phyloP scores from a whole-genome alignment of 2,888 invertebrate species.

The Xylocampa areola region DNA sequence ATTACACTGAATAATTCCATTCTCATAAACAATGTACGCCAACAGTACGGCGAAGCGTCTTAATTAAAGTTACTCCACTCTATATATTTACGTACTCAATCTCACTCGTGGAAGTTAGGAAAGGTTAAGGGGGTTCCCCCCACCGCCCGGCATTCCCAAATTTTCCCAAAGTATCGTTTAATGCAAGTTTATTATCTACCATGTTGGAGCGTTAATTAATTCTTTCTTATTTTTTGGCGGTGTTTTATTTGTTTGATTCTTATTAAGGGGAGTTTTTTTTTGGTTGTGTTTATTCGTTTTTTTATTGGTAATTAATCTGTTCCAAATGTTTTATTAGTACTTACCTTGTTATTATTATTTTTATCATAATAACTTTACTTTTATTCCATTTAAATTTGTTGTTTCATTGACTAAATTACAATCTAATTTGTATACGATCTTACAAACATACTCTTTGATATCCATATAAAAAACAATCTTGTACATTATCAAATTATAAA shows the following conservation, averaged over 20 bases:
- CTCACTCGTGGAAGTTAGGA: conserved; percentile 87
- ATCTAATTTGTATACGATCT: no score
- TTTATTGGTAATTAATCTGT: background rate
- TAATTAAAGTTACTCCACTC: conserved; percentile 87
- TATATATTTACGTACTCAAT: conserved; percentile 87
- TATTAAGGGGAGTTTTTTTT: conserved; percentile 9
- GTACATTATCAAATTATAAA: no score
- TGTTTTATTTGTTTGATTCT: conserved; percentile 42
- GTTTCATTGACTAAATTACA: no score
- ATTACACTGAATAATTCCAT: conserved; percentile 76
- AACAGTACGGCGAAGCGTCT: conserved; percentile 81
- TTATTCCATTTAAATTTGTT: no score
- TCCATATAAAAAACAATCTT: no score
- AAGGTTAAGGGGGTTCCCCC: conserved; percentile 79
- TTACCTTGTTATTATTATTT: no score
- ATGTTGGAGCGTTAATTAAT: conserved; percentile 84
- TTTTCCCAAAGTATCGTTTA: conserved; percentile 87
- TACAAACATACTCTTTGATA: no score
- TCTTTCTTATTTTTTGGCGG: conserved; percentile 67
- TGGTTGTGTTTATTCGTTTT: conserved; percentile 1
- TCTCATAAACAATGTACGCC: conserved; percentile 85
- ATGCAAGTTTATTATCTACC: conserved; percentile 87
- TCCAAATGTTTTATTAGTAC: no score
- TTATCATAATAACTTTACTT: no score
- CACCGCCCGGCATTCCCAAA: conserved; percentile 75